Evolutionary conservation across 2,888 invertebrate genomes (phyloP).

Genomic region (Caenorhabditis sp.): DNA sequence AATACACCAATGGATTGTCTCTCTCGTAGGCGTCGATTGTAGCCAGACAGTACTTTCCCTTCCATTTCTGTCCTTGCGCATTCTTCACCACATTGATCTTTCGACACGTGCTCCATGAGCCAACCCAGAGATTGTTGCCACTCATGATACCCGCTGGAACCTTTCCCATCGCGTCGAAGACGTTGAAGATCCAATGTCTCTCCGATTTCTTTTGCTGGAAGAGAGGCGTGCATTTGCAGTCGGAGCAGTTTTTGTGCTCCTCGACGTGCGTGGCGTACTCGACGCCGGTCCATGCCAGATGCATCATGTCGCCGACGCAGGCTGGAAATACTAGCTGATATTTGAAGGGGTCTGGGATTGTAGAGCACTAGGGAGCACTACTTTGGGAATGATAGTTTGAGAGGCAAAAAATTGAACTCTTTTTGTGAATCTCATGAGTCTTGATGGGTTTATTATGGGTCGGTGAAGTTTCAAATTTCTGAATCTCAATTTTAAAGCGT

Average conservation of each 20-base stretch:
- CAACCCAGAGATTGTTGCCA: constrained; percentile 83
- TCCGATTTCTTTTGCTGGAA: constrained; percentile 78
- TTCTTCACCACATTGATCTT: constrained; percentile 82
- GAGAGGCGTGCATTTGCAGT: constrained; percentile 79
- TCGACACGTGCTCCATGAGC: constrained; percentile 82
- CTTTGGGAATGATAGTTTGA: too few relatives aligned
- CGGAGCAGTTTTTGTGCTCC: constrained; percentile 77
- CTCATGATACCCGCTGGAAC: constrained; percentile 83
- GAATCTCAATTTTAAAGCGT: too few relatives aligned
- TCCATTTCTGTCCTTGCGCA: constrained; percentile 79
- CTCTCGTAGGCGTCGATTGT: constrained; percentile 81
- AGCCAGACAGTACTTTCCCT: constrained; percentile 83
- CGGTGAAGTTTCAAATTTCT: too few relatives aligned
- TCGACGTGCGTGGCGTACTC: constrained; percentile 81
- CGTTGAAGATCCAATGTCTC: constrained; percentile 82
- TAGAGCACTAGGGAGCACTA: too few relatives aligned
- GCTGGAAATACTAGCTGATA: constrained; percentile 68
- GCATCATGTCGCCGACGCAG: constrained; percentile 80
- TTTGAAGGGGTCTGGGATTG: too few relatives aligned
- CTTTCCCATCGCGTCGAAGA: constrained; percentile 83
- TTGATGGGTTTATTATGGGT: too few relatives aligned
- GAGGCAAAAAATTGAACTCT: too few relatives aligned
- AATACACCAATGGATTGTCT: constrained; percentile 81
- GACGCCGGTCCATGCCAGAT: constrained; percentile 80
- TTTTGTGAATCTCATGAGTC: too few relatives aligned